A percentile compares a stretch with the other conserved stretches of the same genome.
These are phyloP conservation scores for Macrocentrus cingulum DNA, from an alignment of 1,140 invertebrate genomes.

Conservation along the genomic window DNA sequence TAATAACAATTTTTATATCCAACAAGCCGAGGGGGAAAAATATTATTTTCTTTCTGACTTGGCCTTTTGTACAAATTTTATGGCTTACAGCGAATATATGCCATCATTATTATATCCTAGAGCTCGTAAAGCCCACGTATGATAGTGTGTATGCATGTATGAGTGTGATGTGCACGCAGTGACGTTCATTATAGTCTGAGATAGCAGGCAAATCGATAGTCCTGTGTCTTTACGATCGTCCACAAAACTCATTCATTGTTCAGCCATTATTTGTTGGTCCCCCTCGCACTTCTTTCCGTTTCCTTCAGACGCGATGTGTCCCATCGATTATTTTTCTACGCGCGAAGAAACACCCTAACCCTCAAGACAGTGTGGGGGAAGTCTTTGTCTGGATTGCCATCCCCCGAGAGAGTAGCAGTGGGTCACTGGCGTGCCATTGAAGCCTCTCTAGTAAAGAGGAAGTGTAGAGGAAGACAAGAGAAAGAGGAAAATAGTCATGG, in stretches of 20 bases:
- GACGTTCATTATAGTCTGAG: conserved; percentile 2
- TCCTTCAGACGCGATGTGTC: conserved; percentile 1
- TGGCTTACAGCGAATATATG: conserved; percentile 13
- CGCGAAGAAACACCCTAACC: conserved; percentile 33
- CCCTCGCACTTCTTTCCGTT: conserved; percentile 20
- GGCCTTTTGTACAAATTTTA: conserved; percentile 20
- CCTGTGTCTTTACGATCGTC: conserved; percentile 10
- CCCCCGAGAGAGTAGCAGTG: conserved; percentile 33
- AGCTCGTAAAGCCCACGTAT: conserved; percentile 5
- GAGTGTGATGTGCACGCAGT: neutral
- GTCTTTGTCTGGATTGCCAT: conserved; percentile 40
- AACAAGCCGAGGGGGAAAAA: neutral
- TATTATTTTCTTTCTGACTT: neutral
- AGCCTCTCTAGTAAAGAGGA: conserved; percentile 9
- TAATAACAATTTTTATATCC: conserved; percentile 23
- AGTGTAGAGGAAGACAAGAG: neutral
- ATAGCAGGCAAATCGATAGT: conserved; percentile 1
- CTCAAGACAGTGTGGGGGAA: conserved; percentile 28
- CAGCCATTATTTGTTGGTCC: conserved; percentile 31
- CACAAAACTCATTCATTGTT: conserved; percentile 25
- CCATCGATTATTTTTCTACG: conserved; percentile 45
- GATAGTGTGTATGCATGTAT: neutral
- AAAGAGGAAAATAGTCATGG: neutral
- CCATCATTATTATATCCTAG: conserved; percentile 10
- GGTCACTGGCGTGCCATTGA: conserved; percentile 35